These are phyloP conservation scores for Girardia tigrina DNA, from an alignment of 2,888 invertebrate genomes.

Conservation along the genomic window DNA sequence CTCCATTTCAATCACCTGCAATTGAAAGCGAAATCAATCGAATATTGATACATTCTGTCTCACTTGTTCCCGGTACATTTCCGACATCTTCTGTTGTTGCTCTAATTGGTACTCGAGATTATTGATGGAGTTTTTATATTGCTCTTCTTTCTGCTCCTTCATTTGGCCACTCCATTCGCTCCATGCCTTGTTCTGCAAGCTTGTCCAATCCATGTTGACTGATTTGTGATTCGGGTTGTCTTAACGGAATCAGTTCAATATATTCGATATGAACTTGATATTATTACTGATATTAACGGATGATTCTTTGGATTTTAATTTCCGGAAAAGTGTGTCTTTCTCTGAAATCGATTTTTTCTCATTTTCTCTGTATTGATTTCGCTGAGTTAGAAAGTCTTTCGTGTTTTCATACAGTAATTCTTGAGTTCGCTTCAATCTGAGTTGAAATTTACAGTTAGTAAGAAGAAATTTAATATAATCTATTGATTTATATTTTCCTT, in stretches of 20 bases:
- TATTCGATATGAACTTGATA: too few relatives aligned
- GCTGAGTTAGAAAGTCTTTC: constrained; percentile 47
- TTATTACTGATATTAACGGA: not conserved
- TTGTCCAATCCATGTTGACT: not conserved
- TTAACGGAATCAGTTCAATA: too few relatives aligned
- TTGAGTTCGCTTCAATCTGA: constrained; percentile 50
- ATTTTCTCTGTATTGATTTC: constrained; percentile 45
- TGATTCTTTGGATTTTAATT: constrained; percentile 41
- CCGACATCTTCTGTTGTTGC: constrained; percentile 47
- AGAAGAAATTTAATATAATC: too few relatives aligned
- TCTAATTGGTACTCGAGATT: constrained; percentile 44
- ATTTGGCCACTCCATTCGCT: constrained; percentile 21
- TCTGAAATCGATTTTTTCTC: constrained; percentile 49
- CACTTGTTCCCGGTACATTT: constrained; percentile 50
- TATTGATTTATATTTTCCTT: too few relatives aligned
- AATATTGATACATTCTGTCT: constrained; percentile 38
- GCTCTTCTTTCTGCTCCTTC: constrained; percentile 30
- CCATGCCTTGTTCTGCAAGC: not conserved
- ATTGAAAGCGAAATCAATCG: constrained; percentile 41
- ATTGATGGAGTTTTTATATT: constrained; percentile 39
- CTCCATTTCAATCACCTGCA: constrained; percentile 42
- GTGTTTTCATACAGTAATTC: constrained; percentile 51
- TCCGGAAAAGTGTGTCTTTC: constrained; percentile 46
- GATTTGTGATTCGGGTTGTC: not conserved
- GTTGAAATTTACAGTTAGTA: too few relatives aligned